Percentiles rank a stretch among this genome's conserved stretches.
Evolutionary conservation across 2,797 vertebrate species (phyloP).

Genomic region (Esox lucius): DNA sequence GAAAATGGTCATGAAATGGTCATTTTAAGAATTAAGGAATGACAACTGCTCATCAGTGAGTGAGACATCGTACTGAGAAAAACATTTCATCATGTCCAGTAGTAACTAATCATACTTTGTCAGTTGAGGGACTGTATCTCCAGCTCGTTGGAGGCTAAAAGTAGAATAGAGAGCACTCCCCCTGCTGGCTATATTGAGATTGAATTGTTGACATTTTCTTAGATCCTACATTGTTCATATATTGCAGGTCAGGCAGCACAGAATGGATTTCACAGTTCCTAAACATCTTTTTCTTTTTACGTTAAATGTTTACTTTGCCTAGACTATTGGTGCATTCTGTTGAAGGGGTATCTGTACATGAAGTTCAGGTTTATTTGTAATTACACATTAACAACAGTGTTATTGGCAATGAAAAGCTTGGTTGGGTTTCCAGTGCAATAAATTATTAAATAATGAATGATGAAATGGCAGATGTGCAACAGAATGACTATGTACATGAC

Average conservation of each 20-base stretch:
- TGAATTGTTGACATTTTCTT: slow-evolving; percentile 23
- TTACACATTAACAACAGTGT: no score
- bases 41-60: slow-evolving; percentile 15
- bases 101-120: background rate
- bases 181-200: slow-evolving; percentile 67
- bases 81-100: background rate
- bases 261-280: slow-evolving; percentile 31
- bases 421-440: no score
- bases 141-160: slow-evolving; percentile 24
- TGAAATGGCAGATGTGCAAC: no score
- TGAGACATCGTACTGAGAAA: background rate
- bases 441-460: no score
- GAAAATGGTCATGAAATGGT: slow-evolving; percentile 16
- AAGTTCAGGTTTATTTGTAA: no score
- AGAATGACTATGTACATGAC: no score
- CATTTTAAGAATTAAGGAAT: slow-evolving; percentile 31
- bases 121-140: background rate
- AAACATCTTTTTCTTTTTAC: slow-evolving; percentile 44
- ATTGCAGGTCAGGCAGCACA: slow-evolving; percentile 31
- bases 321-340: slow-evolving; percentile 8
- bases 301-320: slow-evolving; percentile 47
- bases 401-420: no score
- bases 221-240: slow-evolving; percentile 27
- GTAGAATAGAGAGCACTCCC: slow-evolving; percentile 67
- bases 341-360: slow-evolving; percentile 18